phyloP scores from a whole-genome alignment of 1,140 invertebrate genomes.

The Anthonomus grandis region DNA sequence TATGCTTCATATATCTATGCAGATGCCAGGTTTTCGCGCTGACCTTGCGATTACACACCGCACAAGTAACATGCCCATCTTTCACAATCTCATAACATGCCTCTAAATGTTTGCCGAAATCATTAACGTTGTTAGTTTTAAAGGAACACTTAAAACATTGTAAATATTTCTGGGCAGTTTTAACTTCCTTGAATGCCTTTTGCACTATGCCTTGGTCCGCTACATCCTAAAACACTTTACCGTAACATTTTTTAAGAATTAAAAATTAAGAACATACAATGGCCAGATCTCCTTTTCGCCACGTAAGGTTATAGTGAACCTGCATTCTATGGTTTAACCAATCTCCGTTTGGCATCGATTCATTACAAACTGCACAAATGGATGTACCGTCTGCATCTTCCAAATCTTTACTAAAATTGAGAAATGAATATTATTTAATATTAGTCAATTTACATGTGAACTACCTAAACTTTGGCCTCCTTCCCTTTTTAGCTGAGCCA shows the following conservation, averaged over 20 bases:
- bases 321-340: conserved; percentile 20
- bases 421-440: too few species aligned
- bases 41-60: conserved; percentile 36
- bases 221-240: conserved; percentile 18
- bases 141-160: conserved; percentile 18
- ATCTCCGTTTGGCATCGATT: conserved; percentile 12
- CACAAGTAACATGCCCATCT: conserved; percentile 32
- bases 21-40: conserved; percentile 29
- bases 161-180: conserved; percentile 6
- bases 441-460: too few species aligned
- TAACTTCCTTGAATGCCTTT: conserved; percentile 13
- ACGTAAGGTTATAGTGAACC: conserved; percentile 23
- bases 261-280: conserved; percentile 10
- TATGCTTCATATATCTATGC: conserved; percentile 39
- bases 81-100: conserved; percentile 16
- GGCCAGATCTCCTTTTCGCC: conserved; percentile 11
- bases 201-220: conserved; percentile 12
- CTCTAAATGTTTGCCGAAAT: conserved; percentile 22
- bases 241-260: conserved; percentile 1
- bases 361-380: conserved; percentile 23
- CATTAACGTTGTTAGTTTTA: background rate
- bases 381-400: conserved; percentile 12
- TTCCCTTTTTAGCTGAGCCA: too few species aligned
- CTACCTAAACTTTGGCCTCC: too few species aligned
- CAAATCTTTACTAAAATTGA: conserved; percentile 6